Evolutionary conservation across 2,113 vertebrate genomes (phyloP).

Genomic region (Coptodon bakossiorum): DNA sequence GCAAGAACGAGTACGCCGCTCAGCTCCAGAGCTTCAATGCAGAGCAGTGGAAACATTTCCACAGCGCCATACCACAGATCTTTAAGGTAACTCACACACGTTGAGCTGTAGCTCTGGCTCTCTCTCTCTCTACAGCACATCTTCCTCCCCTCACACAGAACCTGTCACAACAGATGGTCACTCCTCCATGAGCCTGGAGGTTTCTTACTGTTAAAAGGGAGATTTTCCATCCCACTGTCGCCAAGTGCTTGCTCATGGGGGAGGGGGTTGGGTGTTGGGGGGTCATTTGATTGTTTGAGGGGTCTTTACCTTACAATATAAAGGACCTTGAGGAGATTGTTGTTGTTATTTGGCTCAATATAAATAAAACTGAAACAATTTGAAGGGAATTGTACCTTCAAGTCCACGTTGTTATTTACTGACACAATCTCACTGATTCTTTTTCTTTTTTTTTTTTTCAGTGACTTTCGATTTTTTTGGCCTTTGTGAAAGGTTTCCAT

Average conservation of each 20-base stretch:
- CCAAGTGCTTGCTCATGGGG: not conserved
- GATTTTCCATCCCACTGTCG: not conserved
- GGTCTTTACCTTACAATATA: not conserved
- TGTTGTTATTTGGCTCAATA: not conserved
- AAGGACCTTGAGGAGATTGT: not conserved
- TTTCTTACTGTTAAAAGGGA: not conserved
- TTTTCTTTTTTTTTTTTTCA: not conserved
- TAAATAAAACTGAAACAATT: not conserved
- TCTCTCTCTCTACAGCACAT: not conserved
- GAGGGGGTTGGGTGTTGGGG: not conserved
- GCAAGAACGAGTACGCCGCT: conserved; percentile 97
- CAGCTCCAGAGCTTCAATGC: conserved; percentile 94
- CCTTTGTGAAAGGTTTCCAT: not conserved
- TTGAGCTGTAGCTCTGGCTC: not conserved
- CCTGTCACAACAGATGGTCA: not conserved
- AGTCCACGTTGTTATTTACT: not conserved
- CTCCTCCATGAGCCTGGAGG: not conserved
- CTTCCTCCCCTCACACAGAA: not conserved
- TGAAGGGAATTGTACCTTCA: not conserved
- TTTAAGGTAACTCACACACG: conserved; percentile 81
- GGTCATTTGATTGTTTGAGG: not conserved
- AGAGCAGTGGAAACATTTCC: conserved; percentile 97
- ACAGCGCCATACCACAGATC: conserved; percentile 91
- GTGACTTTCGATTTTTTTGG: not conserved
- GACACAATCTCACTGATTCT: not conserved